Evolutionary conservation across 2,113 vertebrate genomes (phyloP), one percentile per base, ranked within the genome.

Genomic region (Asarcornis scutulata): DNA sequence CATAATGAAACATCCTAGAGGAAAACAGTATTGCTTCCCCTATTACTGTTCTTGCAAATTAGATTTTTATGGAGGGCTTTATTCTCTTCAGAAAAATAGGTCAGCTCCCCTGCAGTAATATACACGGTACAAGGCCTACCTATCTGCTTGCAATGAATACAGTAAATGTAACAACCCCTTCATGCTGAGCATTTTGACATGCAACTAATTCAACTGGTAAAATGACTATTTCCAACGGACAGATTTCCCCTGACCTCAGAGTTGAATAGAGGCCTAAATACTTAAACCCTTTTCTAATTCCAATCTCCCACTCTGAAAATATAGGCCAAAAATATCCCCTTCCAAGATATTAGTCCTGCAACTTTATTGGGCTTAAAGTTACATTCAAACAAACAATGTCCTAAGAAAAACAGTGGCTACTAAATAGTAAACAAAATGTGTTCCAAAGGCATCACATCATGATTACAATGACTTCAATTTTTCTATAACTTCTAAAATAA

Each of bases 271-370:
- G 59, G 82, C 68, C 90, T 80, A 94, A 94, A 93, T 94, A 85
- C 79, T 89, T 85, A 74, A 91, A 88, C 71, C 72, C 89, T 96
- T 96, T 94, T 86, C 83, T 92, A 73, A 71, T 87, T 92, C 64
- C 88, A 91, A 27, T 78, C 76, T 94, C 72, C 27, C 29, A 80
- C 71, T 72, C 93, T 87, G 81, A 95, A 96, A 96, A 91, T 87
- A 90, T 40, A 66, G 91, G 92, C 95, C 91, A 95, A 91, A 96
- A 96, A 97, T 94, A 96, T 96, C 75, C 63, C 89, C 55, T 96
- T 89, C 76, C 86, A 68, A n/a, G 91, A 89, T 86, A 92, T 89
- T 79, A 79, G 88, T n/a, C 56, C 84, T 93, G 85, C 64, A 91
- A 95, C 83, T 89, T 91, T 80, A 80, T 12, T 91, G 82, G 73